These are phyloP conservation scores for Pantherophis alleghaniensis DNA, from an alignment of 2,797 vertebrate species.

Conservation along the genomic window DNA sequence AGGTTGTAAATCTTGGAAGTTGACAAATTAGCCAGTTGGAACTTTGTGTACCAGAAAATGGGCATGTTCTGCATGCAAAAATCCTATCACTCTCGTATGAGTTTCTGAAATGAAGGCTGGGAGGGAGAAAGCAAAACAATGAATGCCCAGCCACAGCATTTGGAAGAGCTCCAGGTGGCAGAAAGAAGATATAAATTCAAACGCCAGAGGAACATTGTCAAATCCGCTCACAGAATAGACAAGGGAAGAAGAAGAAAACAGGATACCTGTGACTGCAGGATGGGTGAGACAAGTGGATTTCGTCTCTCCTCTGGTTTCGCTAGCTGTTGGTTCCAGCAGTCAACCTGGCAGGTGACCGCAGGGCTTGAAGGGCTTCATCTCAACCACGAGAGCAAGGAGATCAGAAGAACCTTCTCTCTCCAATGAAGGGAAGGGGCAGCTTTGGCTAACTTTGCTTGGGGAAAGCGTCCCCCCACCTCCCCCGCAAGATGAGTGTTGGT, in stretches of 20 bases:
- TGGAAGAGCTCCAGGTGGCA: conserved; percentile 19
- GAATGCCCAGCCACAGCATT: neutral
- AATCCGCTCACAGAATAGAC: conserved; percentile 16
- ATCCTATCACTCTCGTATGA: neutral
- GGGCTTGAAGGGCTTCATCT: too few species aligned
- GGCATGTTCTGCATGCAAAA: neutral
- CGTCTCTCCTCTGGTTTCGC: neutral
- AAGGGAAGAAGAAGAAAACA: conserved; percentile 19
- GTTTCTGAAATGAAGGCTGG: conserved; percentile 28
- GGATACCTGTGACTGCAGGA: neutral
- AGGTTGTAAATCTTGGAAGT: neutral
- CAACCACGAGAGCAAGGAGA: too few species aligned
- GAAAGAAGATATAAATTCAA: conserved; percentile 20
- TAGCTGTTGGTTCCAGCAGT: neutral
- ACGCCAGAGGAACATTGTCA: conserved; percentile 23
- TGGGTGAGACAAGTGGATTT: neutral
- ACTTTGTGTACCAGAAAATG: neutral
- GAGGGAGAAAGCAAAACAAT: neutral
- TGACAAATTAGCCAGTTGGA: conserved; percentile 17
- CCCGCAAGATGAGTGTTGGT: neutral
- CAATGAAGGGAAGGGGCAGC: too few species aligned
- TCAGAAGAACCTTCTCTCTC: too few species aligned
- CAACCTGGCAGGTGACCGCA: too few species aligned
- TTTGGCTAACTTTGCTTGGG: neutral
- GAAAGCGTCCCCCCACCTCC: neutral